Conservation (phyloP, 1,140 invertebrate genomes). For the Cydia splendana region DNA sequence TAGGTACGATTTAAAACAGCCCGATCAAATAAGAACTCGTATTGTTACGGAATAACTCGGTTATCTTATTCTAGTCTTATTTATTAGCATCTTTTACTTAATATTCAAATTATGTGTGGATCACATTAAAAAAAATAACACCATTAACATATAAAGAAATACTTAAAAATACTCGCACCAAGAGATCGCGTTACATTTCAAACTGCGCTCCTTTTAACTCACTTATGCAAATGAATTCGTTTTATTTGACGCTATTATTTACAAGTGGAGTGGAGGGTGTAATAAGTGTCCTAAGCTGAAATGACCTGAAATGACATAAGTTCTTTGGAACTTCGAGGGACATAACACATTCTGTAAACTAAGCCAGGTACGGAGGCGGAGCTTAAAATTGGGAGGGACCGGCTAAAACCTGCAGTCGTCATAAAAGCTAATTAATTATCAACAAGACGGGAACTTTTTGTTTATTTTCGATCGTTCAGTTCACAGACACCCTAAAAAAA, state of each 20-base stretch:
- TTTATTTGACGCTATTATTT: neutral
- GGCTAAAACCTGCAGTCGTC: neutral
- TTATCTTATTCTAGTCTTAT: no score
- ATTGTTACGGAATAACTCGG: no score
- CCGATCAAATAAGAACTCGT: no score
- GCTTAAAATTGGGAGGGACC: slow-evolving; percentile 14
- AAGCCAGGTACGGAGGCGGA: neutral
- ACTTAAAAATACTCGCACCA: neutral
- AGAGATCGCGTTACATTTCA: neutral
- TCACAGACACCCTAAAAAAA: neutral
- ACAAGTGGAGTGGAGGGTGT: neutral
- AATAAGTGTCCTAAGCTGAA: neutral
- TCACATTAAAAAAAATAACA: no score
- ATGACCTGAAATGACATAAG: neutral
- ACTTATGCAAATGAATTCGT: slow-evolving; percentile 25
- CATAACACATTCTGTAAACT: neutral
- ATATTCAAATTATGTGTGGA: no score
- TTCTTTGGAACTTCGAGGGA: neutral
- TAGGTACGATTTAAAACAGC: no score
- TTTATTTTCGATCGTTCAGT: slow-evolving; percentile 1
- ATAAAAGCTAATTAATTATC: slow-evolving; percentile 18
- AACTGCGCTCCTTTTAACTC: neutral
- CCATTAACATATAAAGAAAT: neutral
- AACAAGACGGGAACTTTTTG: neutral
- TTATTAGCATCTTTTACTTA: no score